Evolutionary conservation across 2,797 vertebrate genomes (phyloP).

Genomic region (Acomys russatus): DNA sequence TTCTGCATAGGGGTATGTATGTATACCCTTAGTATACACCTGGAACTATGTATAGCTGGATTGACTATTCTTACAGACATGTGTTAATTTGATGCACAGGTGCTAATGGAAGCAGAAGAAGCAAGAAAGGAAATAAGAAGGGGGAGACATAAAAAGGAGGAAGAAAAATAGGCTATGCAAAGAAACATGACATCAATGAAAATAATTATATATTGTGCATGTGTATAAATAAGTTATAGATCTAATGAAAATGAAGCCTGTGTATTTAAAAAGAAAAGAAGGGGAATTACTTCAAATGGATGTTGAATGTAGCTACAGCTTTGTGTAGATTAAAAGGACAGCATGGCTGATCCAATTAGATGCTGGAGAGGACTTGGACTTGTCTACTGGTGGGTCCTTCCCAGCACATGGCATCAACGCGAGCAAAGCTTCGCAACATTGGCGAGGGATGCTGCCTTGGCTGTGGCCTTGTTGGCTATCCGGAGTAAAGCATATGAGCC

Average conservation of each 20-base stretch:
- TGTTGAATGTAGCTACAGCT: neutral
- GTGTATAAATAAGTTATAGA: conserved; percentile 10
- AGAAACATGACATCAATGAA: neutral
- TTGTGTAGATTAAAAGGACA: neutral
- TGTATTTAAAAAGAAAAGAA: neutral
- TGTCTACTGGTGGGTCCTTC: neutral
- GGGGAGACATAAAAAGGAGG: neutral
- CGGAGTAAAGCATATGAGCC: neutral
- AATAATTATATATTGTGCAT: neutral
- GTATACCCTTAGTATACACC: neutral
- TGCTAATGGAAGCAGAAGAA: neutral
- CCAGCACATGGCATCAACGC: neutral
- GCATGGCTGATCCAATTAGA: neutral
- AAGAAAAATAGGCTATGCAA: neutral
- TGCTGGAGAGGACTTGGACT: neutral
- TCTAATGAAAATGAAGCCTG: conserved; percentile 43
- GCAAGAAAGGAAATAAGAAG: neutral
- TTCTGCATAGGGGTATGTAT: neutral
- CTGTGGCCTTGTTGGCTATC: neutral
- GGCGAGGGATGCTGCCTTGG: neutral
- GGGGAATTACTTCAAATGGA: conserved; percentile 15
- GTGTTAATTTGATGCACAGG: conserved; percentile 10
- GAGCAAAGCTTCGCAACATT: neutral
- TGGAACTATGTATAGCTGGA: neutral
- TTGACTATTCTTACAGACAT: neutral